A percentile compares a stretch with the other conserved stretches of the same genome.
phyloP scores from a whole-genome alignment of 1,140 invertebrate genomes.

The Riptortus pedestris region DNA sequence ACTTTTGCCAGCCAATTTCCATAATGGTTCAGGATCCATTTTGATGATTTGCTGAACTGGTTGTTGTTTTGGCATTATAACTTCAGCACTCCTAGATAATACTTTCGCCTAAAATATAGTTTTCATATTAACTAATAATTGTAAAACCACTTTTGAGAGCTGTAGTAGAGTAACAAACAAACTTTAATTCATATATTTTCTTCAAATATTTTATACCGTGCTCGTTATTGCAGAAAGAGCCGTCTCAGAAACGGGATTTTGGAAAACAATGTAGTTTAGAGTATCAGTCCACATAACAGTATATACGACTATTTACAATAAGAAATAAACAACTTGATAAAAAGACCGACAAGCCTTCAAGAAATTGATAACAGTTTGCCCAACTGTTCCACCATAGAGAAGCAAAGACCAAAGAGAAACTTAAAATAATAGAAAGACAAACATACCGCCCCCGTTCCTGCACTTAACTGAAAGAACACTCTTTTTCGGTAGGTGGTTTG shows the following conservation, averaged over 20 bases:
- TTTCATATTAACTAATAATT: neutral
- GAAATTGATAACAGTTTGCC: no score
- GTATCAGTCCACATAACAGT: neutral
- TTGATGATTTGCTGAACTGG: conserved; percentile 23
- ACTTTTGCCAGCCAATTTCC: conserved; percentile 29
- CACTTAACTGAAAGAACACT: no score
- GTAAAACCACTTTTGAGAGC: neutral
- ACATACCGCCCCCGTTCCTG: no score
- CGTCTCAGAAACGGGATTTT: neutral
- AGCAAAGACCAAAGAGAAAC: no score
- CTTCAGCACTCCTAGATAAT: conserved; percentile 1
- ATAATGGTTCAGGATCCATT: conserved; percentile 31
- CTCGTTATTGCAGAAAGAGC: neutral
- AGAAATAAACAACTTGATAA: no score
- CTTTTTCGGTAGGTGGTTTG: no score
- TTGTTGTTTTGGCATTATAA: conserved; percentile 13
- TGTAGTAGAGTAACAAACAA: neutral
- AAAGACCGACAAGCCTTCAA: no score
- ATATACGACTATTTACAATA: no score
- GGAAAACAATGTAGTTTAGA: neutral
- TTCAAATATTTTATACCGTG: neutral
- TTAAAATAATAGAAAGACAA: no score
- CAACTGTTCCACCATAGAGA: no score
- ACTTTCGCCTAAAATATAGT: conserved; percentile 1
- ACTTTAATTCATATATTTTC: neutral